Base-by-base conservation (phyloP, 2,113 vertebrate species). In the Myxocyprinus asiaticus region DNA sequence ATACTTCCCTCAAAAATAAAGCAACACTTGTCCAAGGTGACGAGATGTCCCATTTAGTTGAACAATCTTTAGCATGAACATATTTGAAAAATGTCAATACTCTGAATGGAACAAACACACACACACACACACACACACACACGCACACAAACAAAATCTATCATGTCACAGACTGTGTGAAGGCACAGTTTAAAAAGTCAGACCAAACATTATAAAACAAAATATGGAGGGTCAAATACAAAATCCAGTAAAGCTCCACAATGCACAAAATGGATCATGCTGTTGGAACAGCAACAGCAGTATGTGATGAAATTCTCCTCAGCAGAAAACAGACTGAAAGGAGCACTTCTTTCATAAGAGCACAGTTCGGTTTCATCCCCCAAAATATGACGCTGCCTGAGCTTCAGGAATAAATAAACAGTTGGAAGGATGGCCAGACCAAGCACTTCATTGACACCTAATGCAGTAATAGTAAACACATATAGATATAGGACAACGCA, bases 291-390 rank as follows among this genome's bases (percentile, higher is more conserved):
- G 59, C 64, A 17, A 63, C 50, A 15, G 53, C 55, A 64, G 12
- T 2, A 17, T 17, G 69, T 66, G 67, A 15, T 51, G 12, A 63
- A 75, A 33, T 62, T 3, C 47, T 71, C 76, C 51, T 7, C 42
- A 9, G 50, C 53, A 45, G 14, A 71, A 11, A n/a, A 22, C 5
- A 15, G 15, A 6, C 22, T 15, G 1, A 94, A 96, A 96, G 91
- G 91, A 96, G 94, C 92, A 96, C 94, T 95, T 95, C 82, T 90
- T 92, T 84, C 89, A 87, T 95, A 96, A 97, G 95, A 96, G 95
- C 95, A 97, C 95, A 94, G 91, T 95, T 93, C 92, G 96, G 95
- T 95, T 88, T 89, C 83, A 78, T 80, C 86, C 87, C 84, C 84
- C 82, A 69, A 78, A 86, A 82, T 53, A 83, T 43, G 79, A 85